Conservation (phyloP, 2,888 invertebrate genomes). For the Drosophila lutescens region DNA sequence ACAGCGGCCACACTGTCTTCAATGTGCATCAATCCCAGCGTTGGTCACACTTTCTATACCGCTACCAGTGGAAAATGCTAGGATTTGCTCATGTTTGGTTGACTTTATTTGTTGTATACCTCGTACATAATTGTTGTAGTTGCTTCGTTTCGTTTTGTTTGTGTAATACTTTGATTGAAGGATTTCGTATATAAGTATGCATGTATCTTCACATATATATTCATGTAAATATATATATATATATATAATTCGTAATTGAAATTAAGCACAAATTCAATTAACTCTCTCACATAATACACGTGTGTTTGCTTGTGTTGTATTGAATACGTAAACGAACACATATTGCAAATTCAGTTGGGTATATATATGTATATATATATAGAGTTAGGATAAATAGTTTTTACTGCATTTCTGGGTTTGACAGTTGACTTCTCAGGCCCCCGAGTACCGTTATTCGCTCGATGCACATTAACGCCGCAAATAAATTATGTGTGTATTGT, state of each 20-base stretch:
- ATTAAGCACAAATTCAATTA: slow-evolving; percentile 66
- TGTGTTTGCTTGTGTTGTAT: slow-evolving; percentile 17
- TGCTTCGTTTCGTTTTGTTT: slow-evolving; percentile 43
- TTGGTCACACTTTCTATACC: not conserved
- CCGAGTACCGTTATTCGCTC: not conserved
- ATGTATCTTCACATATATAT: slow-evolving; percentile 25
- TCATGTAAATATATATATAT: slow-evolving; percentile 33
- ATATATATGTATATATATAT: slow-evolving; percentile 5
- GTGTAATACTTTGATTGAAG: slow-evolving; percentile 80
- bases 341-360: slow-evolving; percentile 22
- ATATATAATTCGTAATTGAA: slow-evolving; percentile 52
- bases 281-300: slow-evolving; percentile 44
- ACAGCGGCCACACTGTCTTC: not conserved
- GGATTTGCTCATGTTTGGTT: slow-evolving; percentile 56
- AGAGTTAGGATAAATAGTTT: slow-evolving; percentile 17
- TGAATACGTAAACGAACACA: slow-evolving; percentile 23
- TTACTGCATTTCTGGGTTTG: not conserved
- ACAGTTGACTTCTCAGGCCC: slow-evolving; percentile 1
- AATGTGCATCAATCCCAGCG: not conserved
- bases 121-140: slow-evolving; percentile 56
- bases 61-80: not conserved
- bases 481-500: slow-evolving; percentile 4
- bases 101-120: slow-evolving; percentile 67
- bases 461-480: slow-evolving; percentile 6
- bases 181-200: slow-evolving; percentile 62